Conservation (phyloP, 2,888 invertebrate genomes). For the Lasioglossum leucozonium region DNA sequence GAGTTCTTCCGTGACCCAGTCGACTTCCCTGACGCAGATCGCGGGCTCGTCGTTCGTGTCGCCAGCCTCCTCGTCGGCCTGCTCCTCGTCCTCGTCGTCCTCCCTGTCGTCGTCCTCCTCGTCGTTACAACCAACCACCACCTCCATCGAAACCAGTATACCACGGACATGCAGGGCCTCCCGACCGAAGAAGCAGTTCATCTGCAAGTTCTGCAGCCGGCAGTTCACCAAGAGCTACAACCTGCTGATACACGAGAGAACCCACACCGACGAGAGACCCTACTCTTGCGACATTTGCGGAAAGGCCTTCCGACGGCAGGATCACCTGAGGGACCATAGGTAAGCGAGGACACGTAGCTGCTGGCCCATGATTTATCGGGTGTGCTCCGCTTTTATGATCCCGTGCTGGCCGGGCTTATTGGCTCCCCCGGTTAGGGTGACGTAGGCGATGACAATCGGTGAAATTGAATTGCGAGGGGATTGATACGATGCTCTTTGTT, state of each 20-base stretch:
- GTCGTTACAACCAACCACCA: constrained; percentile 73
- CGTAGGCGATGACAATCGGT: not conserved
- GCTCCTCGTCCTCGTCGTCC: constrained; percentile 66
- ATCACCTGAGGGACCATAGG: constrained; percentile 98
- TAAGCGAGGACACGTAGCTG: constrained; percentile 84
- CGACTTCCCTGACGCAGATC: constrained; percentile 35
- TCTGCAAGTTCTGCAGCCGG: constrained; percentile 98
- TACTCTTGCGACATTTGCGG: constrained; percentile 99
- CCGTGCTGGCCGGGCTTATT: not conserved
- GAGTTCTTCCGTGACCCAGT: constrained; percentile 28
- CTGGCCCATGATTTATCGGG: not conserved
- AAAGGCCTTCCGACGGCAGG: constrained; percentile 98
- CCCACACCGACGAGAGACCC: constrained; percentile 97
- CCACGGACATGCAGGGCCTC: constrained; percentile 80
- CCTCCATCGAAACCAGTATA: constrained; percentile 71
- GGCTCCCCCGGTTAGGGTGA: not conserved
- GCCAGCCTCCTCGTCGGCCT: constrained; percentile 57
- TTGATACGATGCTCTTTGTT: not conserved
- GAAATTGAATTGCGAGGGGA: not conserved
- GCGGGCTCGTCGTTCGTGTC: constrained; percentile 54
- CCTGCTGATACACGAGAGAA: constrained; percentile 98
- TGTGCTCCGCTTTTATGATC: constrained; percentile 26
- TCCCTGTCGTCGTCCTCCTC: constrained; percentile 66
- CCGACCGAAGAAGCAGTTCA: constrained; percentile 95
- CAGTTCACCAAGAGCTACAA: constrained; percentile 99